Evolutionary conservation across 2,888 invertebrate genomes (phyloP).

Genomic region (Therioaphis trifolii): DNA sequence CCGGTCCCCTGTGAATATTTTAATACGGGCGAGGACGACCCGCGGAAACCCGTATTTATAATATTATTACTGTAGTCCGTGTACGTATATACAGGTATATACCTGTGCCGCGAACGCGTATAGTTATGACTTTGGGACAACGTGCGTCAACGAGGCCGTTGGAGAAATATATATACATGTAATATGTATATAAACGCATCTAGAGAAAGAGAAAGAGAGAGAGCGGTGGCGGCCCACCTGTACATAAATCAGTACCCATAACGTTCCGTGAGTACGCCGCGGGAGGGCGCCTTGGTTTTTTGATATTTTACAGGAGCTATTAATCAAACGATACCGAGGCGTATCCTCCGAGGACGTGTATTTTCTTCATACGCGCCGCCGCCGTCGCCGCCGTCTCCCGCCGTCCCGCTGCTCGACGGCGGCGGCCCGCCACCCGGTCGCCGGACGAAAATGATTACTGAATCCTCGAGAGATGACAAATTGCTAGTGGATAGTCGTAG

Average conservation of each 20-base stretch:
- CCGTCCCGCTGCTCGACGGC: no score
- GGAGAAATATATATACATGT: background rate
- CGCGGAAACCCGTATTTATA: conserved; percentile 31
- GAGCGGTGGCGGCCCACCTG: conserved; percentile 37
- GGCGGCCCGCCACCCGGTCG: background rate
- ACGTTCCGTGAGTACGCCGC: conserved; percentile 26
- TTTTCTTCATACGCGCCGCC: conserved; percentile 47
- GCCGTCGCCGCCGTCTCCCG: background rate
- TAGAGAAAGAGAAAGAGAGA: no score
- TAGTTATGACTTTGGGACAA: no score
- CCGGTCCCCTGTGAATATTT: conserved; percentile 51
- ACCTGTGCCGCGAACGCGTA: no score
- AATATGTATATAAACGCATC: no score
- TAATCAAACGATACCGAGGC: conserved; percentile 50
- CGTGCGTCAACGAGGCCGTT: conserved; percentile 26
- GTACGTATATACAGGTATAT: background rate
- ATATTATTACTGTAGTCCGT: background rate
- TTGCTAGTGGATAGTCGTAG: conserved; percentile 18
- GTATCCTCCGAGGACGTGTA: conserved; percentile 35
- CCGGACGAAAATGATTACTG: conserved; percentile 53
- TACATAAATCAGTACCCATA: conserved; percentile 56
- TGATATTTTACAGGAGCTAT: conserved; percentile 56
- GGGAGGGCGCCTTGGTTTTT: conserved; percentile 50
- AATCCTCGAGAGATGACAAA: conserved; percentile 47
- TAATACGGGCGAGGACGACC: conserved; percentile 25